Evolutionary conservation across 1,140 invertebrate species (phyloP).

Genomic region (Penaeus japonicus): DNA sequence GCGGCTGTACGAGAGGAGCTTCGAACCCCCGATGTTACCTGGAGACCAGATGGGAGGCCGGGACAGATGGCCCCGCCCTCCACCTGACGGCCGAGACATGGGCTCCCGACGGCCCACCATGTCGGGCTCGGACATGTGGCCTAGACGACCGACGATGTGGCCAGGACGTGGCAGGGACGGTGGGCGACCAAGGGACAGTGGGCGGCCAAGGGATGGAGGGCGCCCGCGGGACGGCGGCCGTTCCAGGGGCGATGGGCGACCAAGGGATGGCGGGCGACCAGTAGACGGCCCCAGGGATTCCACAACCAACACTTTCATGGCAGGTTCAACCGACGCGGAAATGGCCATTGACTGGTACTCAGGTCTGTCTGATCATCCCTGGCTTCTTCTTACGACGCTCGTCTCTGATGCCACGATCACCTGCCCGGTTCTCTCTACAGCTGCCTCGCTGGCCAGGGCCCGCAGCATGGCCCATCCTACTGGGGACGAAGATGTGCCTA

Average conservation of each 20-base stretch:
- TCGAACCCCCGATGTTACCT: not conserved
- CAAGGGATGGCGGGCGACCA: not conserved
- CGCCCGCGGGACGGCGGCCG: not conserved
- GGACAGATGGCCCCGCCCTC: not conserved
- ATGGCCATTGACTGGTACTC: slow-evolving; percentile 71
- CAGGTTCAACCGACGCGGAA: slow-evolving; percentile 2
- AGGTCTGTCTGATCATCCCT: slow-evolving; percentile 76
- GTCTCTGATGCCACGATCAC: slow-evolving; percentile 81
- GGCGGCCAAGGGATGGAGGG: not conserved
- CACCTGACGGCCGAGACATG: not conserved
- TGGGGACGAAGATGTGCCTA: slow-evolving; percentile 26
- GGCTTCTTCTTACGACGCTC: slow-evolving; percentile 66
- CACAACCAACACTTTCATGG: not conserved
- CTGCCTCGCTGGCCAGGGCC: slow-evolving; percentile 64
- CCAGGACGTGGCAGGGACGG: not conserved
- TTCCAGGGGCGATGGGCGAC: not conserved
- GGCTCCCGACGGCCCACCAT: not conserved
- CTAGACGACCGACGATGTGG: not conserved
- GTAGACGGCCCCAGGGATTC: not conserved
- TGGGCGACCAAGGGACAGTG: not conserved
- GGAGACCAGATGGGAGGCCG: not conserved
- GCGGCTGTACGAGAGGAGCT: not conserved
- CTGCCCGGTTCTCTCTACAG: slow-evolving; percentile 76
- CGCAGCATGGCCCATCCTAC: slow-evolving; percentile 44
- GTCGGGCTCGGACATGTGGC: not conserved